phyloP scores from a whole-genome alignment of 30 jellyfish, hydroid and myxozoan species.

The Pelagia noctiluca region DNA sequence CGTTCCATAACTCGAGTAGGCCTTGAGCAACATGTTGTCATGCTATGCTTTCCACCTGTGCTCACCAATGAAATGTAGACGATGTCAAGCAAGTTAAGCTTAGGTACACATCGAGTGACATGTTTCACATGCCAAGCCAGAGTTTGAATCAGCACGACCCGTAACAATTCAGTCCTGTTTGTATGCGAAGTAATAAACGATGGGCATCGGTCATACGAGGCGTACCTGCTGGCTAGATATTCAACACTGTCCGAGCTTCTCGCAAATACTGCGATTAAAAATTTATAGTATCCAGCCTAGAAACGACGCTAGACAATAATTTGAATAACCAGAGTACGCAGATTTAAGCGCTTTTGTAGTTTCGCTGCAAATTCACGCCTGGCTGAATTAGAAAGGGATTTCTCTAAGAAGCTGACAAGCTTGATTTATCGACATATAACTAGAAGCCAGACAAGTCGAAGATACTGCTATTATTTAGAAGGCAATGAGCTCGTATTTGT shows the following conservation, averaged over 20 bases:
- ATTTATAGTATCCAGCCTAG: slow-evolving; percentile 58
- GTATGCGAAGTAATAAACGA: not conserved
- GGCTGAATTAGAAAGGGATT: not conserved
- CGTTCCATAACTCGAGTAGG: not conserved
- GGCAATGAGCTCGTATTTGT: too few species aligned
- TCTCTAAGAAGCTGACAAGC: too few species aligned
- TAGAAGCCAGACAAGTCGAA: too few species aligned
- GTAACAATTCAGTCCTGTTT: not conserved
- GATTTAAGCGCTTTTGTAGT: slow-evolving; percentile 41
- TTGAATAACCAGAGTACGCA: slow-evolving; percentile 22
- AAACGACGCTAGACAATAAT: slow-evolving; percentile 52
- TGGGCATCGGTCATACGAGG: not conserved
- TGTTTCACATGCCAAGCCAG: too few species aligned
- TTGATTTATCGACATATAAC: too few species aligned
- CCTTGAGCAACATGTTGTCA: not conserved
- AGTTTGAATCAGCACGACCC: not conserved
- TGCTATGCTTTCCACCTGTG: not conserved
- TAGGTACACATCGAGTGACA: too few species aligned
- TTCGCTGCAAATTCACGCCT: not conserved
- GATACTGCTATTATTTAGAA: too few species aligned
- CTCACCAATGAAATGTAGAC: not conserved
- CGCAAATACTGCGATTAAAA: slow-evolving; percentile 41
- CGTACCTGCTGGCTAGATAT: slow-evolving; percentile 55
- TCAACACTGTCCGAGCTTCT: slow-evolving; percentile 41
- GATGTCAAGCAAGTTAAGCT: too few species aligned